Evolutionary conservation across 2,113 vertebrate genomes (phyloP), one percentile per base, ranked within the genome.

Genomic region (Hypanus sabinus): DNA sequence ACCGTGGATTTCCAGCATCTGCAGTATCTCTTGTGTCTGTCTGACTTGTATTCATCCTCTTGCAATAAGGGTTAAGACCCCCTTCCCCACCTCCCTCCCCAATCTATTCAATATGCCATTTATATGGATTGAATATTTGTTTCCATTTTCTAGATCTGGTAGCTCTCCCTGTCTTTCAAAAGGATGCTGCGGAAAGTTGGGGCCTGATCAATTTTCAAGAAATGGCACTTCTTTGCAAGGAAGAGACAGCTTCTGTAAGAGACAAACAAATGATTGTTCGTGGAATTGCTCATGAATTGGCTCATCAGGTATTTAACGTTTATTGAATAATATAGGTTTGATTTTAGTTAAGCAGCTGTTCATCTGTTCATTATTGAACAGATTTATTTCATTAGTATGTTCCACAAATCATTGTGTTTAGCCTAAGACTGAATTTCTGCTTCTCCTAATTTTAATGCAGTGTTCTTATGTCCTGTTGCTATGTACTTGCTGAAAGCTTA

Each of bases 131-230:
- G 6, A 85, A 55, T 33, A 70, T 0, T 38, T 46, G 14, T 8
- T n/a, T 83, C 85, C 57, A 94, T 16, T 91, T 94, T 81, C 55
- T 95, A 99, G 99, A 99, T 96, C 95, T 99, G 95, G 97, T 99
- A 80, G 99, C 98, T 94, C 97, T 99, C 95, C 99, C 99, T 94
- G 98, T 99, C 96, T 98, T 98, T 95, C 96, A 98, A 95, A 97
- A 98, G 0, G 98, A 97, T 95, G 98, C 98, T 83, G 99, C 99
- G 99, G 99, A 99, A 96, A 99, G 99, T 95, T 99, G 98, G 98
- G 99, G 99, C 14, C 96, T 99, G 94, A 96, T 99, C 95, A 99
- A 98, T 36, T 99, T 99, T 95, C 96, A 97, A 94, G 98, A 99
- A 96, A 97, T 97, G 68, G 76, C 96, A 0, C 96, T 99, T 77